These are phyloP conservation scores for Kryptolebias ocellatus DNA, from an alignment of 2,797 vertebrate species.

Conservation along the genomic window DNA sequence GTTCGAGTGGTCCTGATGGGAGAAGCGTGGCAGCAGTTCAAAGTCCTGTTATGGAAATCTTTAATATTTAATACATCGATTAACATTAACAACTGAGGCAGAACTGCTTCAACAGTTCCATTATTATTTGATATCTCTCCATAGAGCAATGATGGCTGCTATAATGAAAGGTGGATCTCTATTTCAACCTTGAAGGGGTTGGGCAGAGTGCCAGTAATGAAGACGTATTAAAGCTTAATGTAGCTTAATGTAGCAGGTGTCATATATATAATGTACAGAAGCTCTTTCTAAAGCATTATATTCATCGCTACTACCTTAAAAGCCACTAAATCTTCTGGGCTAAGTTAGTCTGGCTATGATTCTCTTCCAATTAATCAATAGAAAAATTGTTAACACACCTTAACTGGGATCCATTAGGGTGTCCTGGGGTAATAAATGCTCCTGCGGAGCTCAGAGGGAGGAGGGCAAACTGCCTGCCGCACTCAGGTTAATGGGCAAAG, in stretches of 20 bases:
- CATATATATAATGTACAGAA: conserved; percentile 98
- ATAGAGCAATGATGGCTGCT: conserved; percentile 76
- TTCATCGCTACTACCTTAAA: conserved; percentile 99
- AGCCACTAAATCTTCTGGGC: conserved; percentile 96
- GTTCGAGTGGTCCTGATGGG: conserved; percentile 56
- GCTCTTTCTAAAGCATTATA: conserved; percentile 99
- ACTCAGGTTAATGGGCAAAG: conserved; percentile 88
- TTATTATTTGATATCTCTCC: conserved; percentile 85
- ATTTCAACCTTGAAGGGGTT: conserved; percentile 98
- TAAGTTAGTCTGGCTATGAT: conserved; percentile 92
- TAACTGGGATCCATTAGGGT: conserved; percentile 98
- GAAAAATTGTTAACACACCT: conserved; percentile 99
- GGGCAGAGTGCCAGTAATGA: conserved; percentile 99
- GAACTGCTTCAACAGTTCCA: conserved; percentile 82
- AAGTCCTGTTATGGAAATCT: conserved; percentile 80
- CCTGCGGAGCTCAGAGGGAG: conserved; percentile 76
- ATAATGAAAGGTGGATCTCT: conserved; percentile 90
- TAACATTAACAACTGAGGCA: conserved; percentile 82
- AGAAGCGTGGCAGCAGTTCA: conserved; percentile 68
- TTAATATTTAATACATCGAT: conserved; percentile 87
- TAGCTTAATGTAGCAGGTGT: conserved; percentile 99
- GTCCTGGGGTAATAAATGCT: conserved; percentile 93
- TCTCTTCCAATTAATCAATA: conserved; percentile 95
- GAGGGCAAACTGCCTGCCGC: conserved; percentile 79
- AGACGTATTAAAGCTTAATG: conserved; percentile 99